Percentiles rank a stretch among this genome's conserved stretches.
These are phyloP conservation scores for Chrysomela aeneicollis DNA, from an alignment of 2,888 invertebrate genomes.

Conservation along the genomic window DNA sequence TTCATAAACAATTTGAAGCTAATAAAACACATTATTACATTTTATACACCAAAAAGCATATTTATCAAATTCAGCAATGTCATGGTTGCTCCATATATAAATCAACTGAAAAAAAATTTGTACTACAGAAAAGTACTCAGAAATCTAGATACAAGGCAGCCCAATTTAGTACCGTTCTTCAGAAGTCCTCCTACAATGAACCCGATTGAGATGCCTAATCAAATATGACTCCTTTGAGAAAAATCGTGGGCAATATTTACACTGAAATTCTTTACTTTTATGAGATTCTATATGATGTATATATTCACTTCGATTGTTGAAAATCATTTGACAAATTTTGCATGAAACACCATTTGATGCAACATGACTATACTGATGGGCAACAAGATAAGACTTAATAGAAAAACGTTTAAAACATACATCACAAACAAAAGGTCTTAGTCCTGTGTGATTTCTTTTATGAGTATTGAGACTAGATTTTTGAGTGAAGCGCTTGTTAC, in stretches of 20 bases:
- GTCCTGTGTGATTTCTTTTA: constrained; percentile 82
- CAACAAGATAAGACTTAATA: constrained; percentile 82
- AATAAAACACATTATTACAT: neutral
- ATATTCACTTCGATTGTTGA: constrained; percentile 78
- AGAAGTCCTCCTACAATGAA: constrained; percentile 64
- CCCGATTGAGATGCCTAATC: constrained; percentile 79
- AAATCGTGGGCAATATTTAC: constrained; percentile 76
- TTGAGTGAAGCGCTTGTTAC: constrained; percentile 81
- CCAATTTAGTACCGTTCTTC: neutral
- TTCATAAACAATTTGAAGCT: neutral
- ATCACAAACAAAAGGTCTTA: constrained; percentile 80
- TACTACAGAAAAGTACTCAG: neutral
- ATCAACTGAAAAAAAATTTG: neutral
- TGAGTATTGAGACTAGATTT: constrained; percentile 84
- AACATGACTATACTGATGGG: constrained; percentile 83
- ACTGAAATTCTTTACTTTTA: constrained; percentile 75
- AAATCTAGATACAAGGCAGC: neutral
- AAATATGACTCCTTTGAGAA: constrained; percentile 82
- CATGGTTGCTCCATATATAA: neutral
- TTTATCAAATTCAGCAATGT: neutral
- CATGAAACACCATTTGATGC: constrained; percentile 74
- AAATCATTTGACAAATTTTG: constrained; percentile 76
- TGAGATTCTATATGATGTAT: constrained; percentile 80
- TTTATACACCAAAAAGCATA: neutral
- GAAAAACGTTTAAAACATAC: constrained; percentile 83